These are phyloP conservation scores for Rhopilema esculentum DNA, from an alignment of 30 jellyfish, hydroid and myxozoan genomes.

Conservation along the genomic window DNA sequence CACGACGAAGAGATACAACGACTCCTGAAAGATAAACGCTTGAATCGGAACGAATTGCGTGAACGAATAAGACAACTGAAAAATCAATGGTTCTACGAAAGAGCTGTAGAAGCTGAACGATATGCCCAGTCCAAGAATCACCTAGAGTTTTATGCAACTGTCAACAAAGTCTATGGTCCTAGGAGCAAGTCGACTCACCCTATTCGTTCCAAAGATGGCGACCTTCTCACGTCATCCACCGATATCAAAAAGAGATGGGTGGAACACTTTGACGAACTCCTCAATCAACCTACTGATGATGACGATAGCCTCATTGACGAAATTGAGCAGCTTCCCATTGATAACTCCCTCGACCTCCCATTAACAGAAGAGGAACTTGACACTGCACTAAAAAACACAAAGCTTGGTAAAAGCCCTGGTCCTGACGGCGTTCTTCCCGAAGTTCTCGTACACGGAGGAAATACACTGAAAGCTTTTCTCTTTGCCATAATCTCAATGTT, in stretches of 20 bases:
- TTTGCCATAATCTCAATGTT: constrained; percentile 1
- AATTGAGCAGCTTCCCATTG: constrained; percentile 29
- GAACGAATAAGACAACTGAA: constrained; percentile 39
- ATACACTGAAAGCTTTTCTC: constrained; percentile 12
- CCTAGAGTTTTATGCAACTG: constrained; percentile 55
- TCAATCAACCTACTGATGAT: constrained; percentile 61
- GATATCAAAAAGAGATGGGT: constrained; percentile 61
- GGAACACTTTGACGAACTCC: constrained; percentile 59
- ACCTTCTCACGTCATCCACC: constrained; percentile 43
- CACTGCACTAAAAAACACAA: constrained; percentile 14
- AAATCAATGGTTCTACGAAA: constrained; percentile 49
- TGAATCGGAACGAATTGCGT: constrained; percentile 17
- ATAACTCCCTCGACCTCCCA: constrained; percentile 18
- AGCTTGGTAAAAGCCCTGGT: constrained; percentile 35
- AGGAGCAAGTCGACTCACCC: constrained; percentile 46
- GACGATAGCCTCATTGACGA: constrained; percentile 16
- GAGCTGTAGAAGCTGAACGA: constrained; percentile 69
- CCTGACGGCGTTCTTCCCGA: constrained; percentile 54
- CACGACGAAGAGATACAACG: constrained; percentile 54
- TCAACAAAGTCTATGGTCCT: constrained; percentile 72
- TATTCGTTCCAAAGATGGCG: constrained; percentile 51
- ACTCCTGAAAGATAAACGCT: constrained; percentile 44
- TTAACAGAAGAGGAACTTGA: constrained; percentile 30
- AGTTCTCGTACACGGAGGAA: constrained; percentile 46
- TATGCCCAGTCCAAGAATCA: constrained; percentile 50